Base-by-base conservation (phyloP, 1,140 invertebrate species). In the Zaprionus tsacasi region DNA sequence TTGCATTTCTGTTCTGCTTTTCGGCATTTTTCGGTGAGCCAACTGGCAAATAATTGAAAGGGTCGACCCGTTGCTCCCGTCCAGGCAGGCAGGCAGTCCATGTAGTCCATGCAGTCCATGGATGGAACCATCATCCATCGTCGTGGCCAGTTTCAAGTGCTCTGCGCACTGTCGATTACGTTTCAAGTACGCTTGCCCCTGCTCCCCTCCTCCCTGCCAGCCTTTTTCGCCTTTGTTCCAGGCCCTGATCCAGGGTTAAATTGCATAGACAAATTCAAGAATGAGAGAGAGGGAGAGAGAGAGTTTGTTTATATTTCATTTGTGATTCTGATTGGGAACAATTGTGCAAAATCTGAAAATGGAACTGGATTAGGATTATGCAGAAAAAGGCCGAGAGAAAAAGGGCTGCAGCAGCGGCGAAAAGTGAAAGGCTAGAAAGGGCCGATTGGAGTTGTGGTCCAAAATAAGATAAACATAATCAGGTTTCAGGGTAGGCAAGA, bases 1-100 rank as follows among this genome's bases (percentile, higher is more conserved):
- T 89, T 89, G 80, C 80, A 88, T 89, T 83, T 45, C 40, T 88
- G 85, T 89, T 88, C 89, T 89, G 78, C 82, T 89, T 89, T 83
- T 83, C 79, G 72, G 80, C 72, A 76, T 80, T 80, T 83, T 88
- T 83, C 81, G 65, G 72, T 70, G 71, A 66, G 61, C 56, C 61
- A 80, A 76, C 72, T 73, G 81, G 81, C 85, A 88, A 88, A 88
- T 88, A 89, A 89, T 89, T 88, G 83, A 88, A 88, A 80, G 83
- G 83, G 86, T 88, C 77, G 72, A 59, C 52, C 21, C 21, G 43
- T 21, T 7, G 27, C 50, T 12, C n/a, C n/a, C n/a, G 40, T 15
- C 6, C 40, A 8, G 40, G n/a, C 40, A 43, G 40, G 40, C 38
- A 40, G 38, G 13, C 38, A 6, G 38, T 43, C 38, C 38, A 40